Base-by-base conservation (phyloP, 2,113 vertebrate genomes). In the Aplodontia rufa region DNA sequence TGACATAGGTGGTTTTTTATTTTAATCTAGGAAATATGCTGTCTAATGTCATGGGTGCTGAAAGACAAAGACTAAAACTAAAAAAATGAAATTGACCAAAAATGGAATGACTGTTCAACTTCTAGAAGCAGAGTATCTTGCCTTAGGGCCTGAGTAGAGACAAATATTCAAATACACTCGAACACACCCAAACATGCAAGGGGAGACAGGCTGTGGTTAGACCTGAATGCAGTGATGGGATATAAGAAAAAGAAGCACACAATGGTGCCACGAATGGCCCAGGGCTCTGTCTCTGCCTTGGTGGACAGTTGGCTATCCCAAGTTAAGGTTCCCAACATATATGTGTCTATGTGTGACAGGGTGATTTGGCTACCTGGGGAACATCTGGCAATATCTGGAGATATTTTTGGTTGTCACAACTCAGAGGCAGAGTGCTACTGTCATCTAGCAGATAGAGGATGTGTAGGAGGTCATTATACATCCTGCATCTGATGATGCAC, bases 1-100 rank as follows among this genome's bases (percentile, higher is more conserved):
- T 92, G 75, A 93, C 53, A 85, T 4, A 17, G 78, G 94, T 84
- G 28, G 17, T 51, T 94, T 95, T 87, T 90, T n/a, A n/a, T 58
- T 60, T 60, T 60, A 24, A 80, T 88, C 68, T 81, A 87, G 75
- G 35, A 62, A 94, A 84, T 8, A 16, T 28, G 55, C 74, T 74
- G 30, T 84, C 66, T 84, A 92, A 51, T 45, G 60, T 82, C 66
- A 87, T 45, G 45, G 53, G 93, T 68, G 45, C 66, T 17, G 62
- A 93, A 85, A 86, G 74, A 91, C 53, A 53, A 72, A 95, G 68
- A 87, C 19, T 55, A 55, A 47, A 86, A 92, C 40, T 64, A 71
- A 53, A 24, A 28, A 17, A 30, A 40, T 35, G 30, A 32, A 28
- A 42, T 28, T 20, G 28, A 28, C 40, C 30, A 76, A 45, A 37